Conservation (phyloP, 1,140 invertebrate species). For the Zaprionus davidi region DNA sequence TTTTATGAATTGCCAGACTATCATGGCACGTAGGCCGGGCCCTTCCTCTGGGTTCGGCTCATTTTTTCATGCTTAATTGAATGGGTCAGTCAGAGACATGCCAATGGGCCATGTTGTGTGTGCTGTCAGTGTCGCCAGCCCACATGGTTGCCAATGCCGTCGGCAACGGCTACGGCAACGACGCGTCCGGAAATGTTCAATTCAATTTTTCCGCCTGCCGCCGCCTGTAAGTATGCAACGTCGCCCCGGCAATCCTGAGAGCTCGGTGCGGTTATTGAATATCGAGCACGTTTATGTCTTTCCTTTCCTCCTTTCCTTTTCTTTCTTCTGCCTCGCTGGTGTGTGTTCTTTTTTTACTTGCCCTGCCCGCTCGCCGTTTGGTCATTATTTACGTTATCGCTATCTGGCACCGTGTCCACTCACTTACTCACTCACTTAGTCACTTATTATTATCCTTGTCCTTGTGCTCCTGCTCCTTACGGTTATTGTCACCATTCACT, state of each 20-base stretch:
- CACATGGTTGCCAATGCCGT: slow-evolving; percentile 59
- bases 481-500: slow-evolving; percentile 62
- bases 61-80: slow-evolving; percentile 84
- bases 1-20: slow-evolving; percentile 46
- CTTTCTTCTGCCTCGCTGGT: slow-evolving; percentile 26
- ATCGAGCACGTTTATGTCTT: slow-evolving; percentile 67
- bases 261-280: slow-evolving; percentile 71
- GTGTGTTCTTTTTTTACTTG: slow-evolving; percentile 23
- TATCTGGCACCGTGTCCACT: slow-evolving; percentile 56
- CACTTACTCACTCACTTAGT: slow-evolving; percentile 63
- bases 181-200: slow-evolving; percentile 68
- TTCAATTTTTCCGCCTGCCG: slow-evolving; percentile 66
- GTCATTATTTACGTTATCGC: slow-evolving; percentile 79
- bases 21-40: slow-evolving; percentile 45
- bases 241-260: slow-evolving; percentile 13
- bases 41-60: slow-evolving; percentile 11
- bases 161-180: slow-evolving; percentile 10
- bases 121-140: slow-evolving; percentile 57
- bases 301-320: slow-evolving; percentile 4
- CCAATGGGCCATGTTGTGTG: slow-evolving; percentile 32
- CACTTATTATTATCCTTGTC: slow-evolving; percentile 73
- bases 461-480: slow-evolving; percentile 48
- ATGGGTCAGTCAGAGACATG: slow-evolving; percentile 77
- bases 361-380: slow-evolving; percentile 25
- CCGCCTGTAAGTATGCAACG: slow-evolving; percentile 9